Evolutionary conservation across 2,113 vertebrate species (phyloP).

Genomic region (Scomber scombrus): DNA sequence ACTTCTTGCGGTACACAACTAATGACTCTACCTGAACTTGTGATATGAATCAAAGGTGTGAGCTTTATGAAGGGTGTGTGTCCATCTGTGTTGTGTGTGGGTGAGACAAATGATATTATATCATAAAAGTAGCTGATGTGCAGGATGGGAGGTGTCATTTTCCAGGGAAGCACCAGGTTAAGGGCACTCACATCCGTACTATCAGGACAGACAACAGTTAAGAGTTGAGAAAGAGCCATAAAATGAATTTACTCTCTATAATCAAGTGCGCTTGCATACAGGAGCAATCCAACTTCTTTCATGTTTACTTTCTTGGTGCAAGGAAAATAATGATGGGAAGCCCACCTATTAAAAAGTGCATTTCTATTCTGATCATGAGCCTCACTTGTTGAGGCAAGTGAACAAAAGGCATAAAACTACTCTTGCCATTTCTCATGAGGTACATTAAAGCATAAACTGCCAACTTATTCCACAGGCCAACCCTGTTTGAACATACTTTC

Average conservation of each 20-base stretch:
- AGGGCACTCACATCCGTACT: constrained; percentile 32
- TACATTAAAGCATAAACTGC: constrained; percentile 28
- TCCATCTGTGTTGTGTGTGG: constrained; percentile 11
- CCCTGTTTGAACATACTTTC: constrained; percentile 19
- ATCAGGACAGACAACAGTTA: background rate
- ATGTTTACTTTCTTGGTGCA: constrained; percentile 21
- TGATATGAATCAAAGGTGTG: constrained; percentile 17
- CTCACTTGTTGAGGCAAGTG: constrained; percentile 42
- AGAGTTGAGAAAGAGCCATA: constrained; percentile 10
- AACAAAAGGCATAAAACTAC: constrained; percentile 3
- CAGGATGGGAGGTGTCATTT: constrained; percentile 74
- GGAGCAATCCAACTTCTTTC: background rate
- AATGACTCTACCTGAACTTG: constrained; percentile 23
- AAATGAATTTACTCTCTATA: constrained; percentile 5
- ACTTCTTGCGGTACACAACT: background rate
- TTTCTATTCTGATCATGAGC: constrained; percentile 40
- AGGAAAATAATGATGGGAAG: constrained; percentile 45
- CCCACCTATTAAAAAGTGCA: constrained; percentile 14
- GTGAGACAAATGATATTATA: constrained; percentile 30
- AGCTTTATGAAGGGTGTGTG: constrained; percentile 12
- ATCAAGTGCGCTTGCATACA: constrained; percentile 4
- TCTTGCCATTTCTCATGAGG: background rate
- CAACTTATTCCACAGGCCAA: constrained; percentile 3
- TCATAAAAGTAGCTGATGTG: constrained; percentile 41
- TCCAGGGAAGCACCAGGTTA: constrained; percentile 10